Conservation (phyloP, 2,113 vertebrate species). For the Tragelaphus imberbis region DNA sequence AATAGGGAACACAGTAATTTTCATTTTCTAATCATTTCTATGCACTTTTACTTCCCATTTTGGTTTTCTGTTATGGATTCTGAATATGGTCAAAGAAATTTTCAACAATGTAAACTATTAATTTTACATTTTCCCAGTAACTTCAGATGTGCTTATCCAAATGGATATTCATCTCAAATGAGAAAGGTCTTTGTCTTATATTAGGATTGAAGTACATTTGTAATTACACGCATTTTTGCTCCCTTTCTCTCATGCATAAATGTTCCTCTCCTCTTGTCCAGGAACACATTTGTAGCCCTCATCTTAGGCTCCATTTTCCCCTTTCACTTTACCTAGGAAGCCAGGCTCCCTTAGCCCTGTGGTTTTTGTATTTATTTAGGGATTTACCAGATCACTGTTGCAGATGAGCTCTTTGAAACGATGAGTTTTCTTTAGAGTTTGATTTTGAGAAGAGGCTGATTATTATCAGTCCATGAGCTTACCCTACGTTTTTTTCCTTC, state of each 20-base stretch:
- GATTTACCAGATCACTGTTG: background rate
- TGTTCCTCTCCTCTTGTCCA: background rate
- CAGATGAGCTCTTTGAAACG: background rate
- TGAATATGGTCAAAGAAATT: background rate
- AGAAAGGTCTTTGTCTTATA: background rate
- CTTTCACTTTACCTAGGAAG: background rate
- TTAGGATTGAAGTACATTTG: background rate
- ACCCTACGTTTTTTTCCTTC: background rate
- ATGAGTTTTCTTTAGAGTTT: background rate
- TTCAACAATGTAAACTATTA: background rate
- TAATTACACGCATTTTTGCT: background rate
- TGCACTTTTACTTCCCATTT: background rate
- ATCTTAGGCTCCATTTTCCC: background rate
- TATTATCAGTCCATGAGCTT: background rate
- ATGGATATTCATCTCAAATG: background rate
- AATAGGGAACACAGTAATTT: background rate
- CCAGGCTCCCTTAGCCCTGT: background rate
- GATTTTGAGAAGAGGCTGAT: background rate
- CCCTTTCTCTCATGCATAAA: background rate
- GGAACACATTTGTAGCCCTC: background rate
- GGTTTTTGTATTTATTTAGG: background rate
- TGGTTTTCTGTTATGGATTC: background rate
- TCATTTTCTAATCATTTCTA: background rate
- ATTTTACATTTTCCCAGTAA: background rate
- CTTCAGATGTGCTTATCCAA: background rate